A percentile compares a stretch with the other conserved stretches of the same genome.
Conservation (phyloP, 2,888 invertebrate species). For the Sphinx pinastri region DNA sequence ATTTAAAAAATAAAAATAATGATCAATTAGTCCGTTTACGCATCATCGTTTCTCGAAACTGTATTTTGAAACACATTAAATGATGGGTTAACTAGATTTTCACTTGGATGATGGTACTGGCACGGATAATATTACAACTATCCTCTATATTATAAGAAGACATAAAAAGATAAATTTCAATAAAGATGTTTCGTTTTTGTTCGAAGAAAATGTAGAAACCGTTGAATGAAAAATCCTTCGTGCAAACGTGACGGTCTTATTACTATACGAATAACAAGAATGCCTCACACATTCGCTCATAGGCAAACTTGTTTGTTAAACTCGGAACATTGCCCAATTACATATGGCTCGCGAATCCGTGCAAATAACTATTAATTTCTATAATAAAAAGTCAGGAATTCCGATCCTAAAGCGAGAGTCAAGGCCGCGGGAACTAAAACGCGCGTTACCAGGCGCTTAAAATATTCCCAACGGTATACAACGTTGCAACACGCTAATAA, state of each 20-base stretch:
- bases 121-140: too few species aligned
- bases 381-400: slow-evolving; percentile 26
- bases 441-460: slow-evolving; percentile 34
- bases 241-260: neutral
- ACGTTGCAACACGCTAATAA: slow-evolving; percentile 34
- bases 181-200: too few species aligned
- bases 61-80: too few species aligned
- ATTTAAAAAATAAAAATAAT: too few species aligned
- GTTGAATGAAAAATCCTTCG: neutral
- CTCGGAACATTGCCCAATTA: neutral
- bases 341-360: slow-evolving; percentile 2
- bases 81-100: too few species aligned
- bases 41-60: too few species aligned
- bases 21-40: too few species aligned
- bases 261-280: neutral
- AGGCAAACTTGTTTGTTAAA: neutral
- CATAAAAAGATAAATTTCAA: too few species aligned
- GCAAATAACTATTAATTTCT: slow-evolving; percentile 15
- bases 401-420: slow-evolving; percentile 24
- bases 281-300: neutral
- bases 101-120: too few species aligned
- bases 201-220: neutral
- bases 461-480: slow-evolving; percentile 33
- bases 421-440: slow-evolving; percentile 33
- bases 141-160: too few species aligned